Percentiles rank a stretch among this genome's conserved stretches.
phyloP scores from a whole-genome alignment of 2,797 vertebrate genomes.

The Mormyrus hasselquistii region DNA sequence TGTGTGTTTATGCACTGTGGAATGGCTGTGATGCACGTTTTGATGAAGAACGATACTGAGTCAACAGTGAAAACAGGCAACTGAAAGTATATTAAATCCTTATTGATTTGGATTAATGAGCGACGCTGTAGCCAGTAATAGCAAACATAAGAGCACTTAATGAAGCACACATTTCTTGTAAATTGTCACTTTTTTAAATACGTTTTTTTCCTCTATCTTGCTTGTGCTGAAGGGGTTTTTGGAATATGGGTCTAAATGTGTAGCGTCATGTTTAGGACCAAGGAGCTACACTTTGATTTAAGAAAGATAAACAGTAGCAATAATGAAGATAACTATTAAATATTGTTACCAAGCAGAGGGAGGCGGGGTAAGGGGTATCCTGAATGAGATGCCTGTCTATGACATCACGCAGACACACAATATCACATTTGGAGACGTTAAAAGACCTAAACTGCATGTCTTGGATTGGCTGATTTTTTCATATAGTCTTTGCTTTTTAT shows the following conservation, averaged over 20 bases:
- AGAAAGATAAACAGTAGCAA: neutral
- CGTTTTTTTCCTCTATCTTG: neutral
- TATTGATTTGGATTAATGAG: slow-evolving; percentile 1
- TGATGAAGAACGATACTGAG: neutral
- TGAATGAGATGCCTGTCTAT: neutral
- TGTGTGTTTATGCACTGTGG: neutral
- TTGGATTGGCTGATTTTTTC: neutral
- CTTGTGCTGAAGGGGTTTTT: neutral
- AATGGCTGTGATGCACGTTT: neutral
- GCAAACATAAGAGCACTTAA: neutral
- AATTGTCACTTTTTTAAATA: neutral
- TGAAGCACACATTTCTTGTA: neutral
- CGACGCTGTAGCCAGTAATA: neutral
- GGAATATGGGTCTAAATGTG: neutral
- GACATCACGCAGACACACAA: neutral
- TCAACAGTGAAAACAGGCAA: neutral
- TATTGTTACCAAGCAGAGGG: neutral
- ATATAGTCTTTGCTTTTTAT: neutral
- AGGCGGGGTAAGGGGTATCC: neutral
- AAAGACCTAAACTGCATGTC: neutral
- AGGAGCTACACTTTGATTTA: neutral
- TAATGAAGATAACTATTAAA: neutral
- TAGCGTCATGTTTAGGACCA: neutral
- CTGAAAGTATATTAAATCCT: neutral
- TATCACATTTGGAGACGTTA: neutral